Evolutionary conservation across 2,888 invertebrate species (phyloP), one percentile per base, ranked within the genome.

Genomic region (Agriopis aurantiaria): DNA sequence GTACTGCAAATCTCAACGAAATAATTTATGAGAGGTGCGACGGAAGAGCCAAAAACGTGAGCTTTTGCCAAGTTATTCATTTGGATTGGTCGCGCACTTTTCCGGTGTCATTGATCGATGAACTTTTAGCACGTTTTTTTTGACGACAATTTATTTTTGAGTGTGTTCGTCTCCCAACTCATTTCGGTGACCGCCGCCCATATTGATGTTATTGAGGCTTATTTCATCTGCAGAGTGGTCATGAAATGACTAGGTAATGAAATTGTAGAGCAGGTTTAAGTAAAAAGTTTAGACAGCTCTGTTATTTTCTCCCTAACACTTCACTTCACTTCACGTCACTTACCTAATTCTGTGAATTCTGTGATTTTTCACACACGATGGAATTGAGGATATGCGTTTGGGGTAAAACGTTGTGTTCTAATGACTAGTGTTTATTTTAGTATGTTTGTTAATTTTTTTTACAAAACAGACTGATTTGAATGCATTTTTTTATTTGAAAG

Each of bases 31-130:
- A 62, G 17, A 63, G 63, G 66, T 63, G 58, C 68, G 75, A 67
- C 83, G 82, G 81, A 85, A 82, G 80, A 81, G 76, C 74, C 74
- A 73, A 78, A 80, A 79, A 75, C 72, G 78, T 73, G 71, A 79
- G 73, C 76, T 77, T 81, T 78, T 77, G 71, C 74, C 74, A 73
- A 77, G 73, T 74, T 68, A 52, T 68, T 71, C 66, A 58, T 77
- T 78, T 55, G 51, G 48, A 65, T 71, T 67, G 60, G 67, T 65
- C 72, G 74, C 76, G 75, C 73, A 72, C 75, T 72, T 73, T 80
- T 78, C 73, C 73, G 74, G 75, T 73, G 68, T 70, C 65, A 53
- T 69, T 74, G 77, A 76, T 77, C 68, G 67, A 66, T 71, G 75
- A 67, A 66, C 56, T 71, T 70, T 73, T 78, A 74, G 65, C 65